Evolutionary conservation across 1,140 invertebrate species (phyloP), one percentile per base, ranked within the genome.

Genomic region (Drosophila pandora): DNA sequence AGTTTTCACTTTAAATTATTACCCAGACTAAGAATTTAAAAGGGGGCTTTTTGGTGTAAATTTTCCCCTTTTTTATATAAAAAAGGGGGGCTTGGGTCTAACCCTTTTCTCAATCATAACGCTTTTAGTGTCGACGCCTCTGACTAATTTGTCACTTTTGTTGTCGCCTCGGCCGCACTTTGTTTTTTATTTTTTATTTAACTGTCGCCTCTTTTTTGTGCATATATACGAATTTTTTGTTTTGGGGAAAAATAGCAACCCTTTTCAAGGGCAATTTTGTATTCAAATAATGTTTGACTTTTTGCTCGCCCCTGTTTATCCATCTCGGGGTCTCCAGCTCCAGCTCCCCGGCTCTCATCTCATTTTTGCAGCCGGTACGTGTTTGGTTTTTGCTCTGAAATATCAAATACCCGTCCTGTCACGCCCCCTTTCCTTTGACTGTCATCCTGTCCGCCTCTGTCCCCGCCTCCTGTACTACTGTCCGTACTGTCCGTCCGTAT

Each of bases 241-340:
- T 65, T 67, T 53, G n/a, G 23, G 43, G 39, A 6, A 17, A 21
- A 47, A 22, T 53, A 52, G 17, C 59, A 80, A 83, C 79, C 79
- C 79, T 83, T 83, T 83, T 83, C 79, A 83, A 83, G 79, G 79
- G 68, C 75, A 68, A 83, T 83, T 83, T 83, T 63, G 79, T 83
- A 83, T 83, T 83, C 79, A 83, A 83, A 83, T 83, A 83, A 79
- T 83, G 79, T 83, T 83, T 83, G 79, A 67, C 79, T 75, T 82
- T 68, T 70, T 81, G 61, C 54, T 68, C 53, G 39, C 52, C 17
- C 32, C 12, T 25, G 10, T 49, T 12, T 47, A 17, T 64, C 32
- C 34, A 39, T 12, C 60, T 30, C 43, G 13, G 41, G 41, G 41
- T 59, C 62, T 7, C 13, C 9, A 17, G 6, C 37, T 23, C 10